Conservation (phyloP, 2,113 vertebrate genomes). For the Sarotherodon lohbergeri region DNA sequence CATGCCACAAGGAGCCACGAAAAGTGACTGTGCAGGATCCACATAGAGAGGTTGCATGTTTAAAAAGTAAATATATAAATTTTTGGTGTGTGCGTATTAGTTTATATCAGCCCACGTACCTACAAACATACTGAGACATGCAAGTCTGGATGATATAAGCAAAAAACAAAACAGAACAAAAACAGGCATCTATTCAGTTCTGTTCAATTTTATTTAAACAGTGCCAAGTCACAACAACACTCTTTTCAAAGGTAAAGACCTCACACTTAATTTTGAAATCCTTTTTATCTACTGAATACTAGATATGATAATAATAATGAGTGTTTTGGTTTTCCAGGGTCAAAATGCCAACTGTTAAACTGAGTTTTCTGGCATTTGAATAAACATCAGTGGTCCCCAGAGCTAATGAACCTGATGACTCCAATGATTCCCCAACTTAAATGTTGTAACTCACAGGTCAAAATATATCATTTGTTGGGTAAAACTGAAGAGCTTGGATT, state of each 20-base stretch:
- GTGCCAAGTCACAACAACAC: not conserved
- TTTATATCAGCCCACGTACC: not conserved
- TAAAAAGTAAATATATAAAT: not conserved
- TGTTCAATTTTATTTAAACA: not conserved
- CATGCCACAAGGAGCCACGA: not conserved
- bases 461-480: not conserved
- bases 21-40: not conserved
- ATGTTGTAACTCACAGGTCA: not conserved
- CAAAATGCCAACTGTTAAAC: not conserved
- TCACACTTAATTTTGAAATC: not conserved
- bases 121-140: not conserved
- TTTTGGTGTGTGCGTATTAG: not conserved
- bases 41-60: not conserved
- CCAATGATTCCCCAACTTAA: not conserved
- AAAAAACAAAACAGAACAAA: not conserved
- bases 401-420: not conserved
- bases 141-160: not conserved
- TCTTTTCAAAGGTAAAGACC: not conserved
- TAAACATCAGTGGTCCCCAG: not conserved
- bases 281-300: not conserved
- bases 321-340: not conserved
- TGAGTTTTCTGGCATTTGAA: not conserved
- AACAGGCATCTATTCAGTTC: not conserved
- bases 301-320: not conserved
- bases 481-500: not conserved